Evolutionary conservation across 2,888 invertebrate species (phyloP), one percentile per base, ranked within the genome.

Genomic region (Phymatocera aterrima): DNA sequence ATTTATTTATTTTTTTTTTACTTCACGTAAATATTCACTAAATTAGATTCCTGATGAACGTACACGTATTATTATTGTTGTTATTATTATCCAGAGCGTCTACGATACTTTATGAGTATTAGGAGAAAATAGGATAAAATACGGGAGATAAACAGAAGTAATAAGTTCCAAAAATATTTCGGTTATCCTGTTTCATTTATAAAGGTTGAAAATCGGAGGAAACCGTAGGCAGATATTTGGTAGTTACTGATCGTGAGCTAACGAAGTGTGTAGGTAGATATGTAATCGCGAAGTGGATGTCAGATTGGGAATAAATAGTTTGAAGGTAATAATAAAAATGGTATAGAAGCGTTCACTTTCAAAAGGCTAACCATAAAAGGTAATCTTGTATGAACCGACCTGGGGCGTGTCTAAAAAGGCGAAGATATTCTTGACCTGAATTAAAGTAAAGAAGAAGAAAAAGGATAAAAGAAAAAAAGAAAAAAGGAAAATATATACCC

Each of bases 381-480:
- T 78, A 85, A 83, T 87, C 80, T 79, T 77, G 82, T 81, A 84
- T 83, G 83, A 79, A 81, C 79, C 81, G 80, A 80, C 80, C 79
- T 75, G 82, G 85, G 84, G 84, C 85, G 84, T 85, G 87, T 87
- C 88, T 86, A 88, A 89, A 89, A 88, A 87, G 88, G 88, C 83
- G 86, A 85, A 81, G 84, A 87, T 87, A 89, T 85, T 89, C 89
- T 89, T 89, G 90, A 90, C 90, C 88, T 86, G 85, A 87, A 88
- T 90, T 82, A 84, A 84, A 74, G 80, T 70, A 74, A 78, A 64
- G 78, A 57, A 79, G 82, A 80, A 79, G 77, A 79, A 80, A 81
- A 78, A 72, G 78, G 80, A 79, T 78, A 64, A 77, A 82, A 83
- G n/a, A n/a, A n/a, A 80, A 84, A 82, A 79, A 79, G 83, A 84